Evolutionary conservation across 2,113 vertebrate genomes (phyloP).

Genomic region (Hippocampus abdominalis): DNA sequence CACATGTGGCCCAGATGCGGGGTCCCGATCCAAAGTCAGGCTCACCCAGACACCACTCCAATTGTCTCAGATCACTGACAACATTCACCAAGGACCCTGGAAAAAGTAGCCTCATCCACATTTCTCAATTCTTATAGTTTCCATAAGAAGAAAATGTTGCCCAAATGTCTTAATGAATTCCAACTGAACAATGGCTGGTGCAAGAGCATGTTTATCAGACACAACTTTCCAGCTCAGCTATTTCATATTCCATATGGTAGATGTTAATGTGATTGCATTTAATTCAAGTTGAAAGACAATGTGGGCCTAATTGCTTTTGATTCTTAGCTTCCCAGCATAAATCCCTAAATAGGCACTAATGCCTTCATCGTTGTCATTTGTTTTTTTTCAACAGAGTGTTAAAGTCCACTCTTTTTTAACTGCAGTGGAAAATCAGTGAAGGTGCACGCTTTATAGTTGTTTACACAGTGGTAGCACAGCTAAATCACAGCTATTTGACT

Average conservation of each 20-base stretch:
- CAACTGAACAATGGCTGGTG: slow-evolving; percentile 62
- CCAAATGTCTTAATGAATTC: slow-evolving; percentile 63
- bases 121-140: slow-evolving; percentile 61
- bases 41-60: slow-evolving; percentile 62
- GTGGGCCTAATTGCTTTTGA: not conserved
- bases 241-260: slow-evolving; percentile 55
- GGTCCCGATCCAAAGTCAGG: slow-evolving; percentile 58
- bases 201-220: slow-evolving; percentile 45
- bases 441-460: slow-evolving; percentile 29
- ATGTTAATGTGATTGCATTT: slow-evolving; percentile 47
- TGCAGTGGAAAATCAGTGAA: slow-evolving; percentile 21
- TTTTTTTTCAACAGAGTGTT: not conserved
- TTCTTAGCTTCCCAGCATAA: not conserved
- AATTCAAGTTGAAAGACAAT: slow-evolving; percentile 20
- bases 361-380: not conserved
- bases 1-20: slow-evolving; percentile 72
- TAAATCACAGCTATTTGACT: slow-evolving; percentile 46
- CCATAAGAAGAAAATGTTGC: slow-evolving; percentile 60
- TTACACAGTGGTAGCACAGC: slow-evolving; percentile 45
- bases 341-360: not conserved
- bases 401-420: not conserved
- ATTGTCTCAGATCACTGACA: slow-evolving; percentile 63
- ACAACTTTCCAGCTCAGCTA: slow-evolving; percentile 31
- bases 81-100: slow-evolving; percentile 59
- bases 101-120: slow-evolving; percentile 66